Evolutionary conservation across 2,113 vertebrate species (phyloP).

Genomic region (Phaetusa simplex): DNA sequence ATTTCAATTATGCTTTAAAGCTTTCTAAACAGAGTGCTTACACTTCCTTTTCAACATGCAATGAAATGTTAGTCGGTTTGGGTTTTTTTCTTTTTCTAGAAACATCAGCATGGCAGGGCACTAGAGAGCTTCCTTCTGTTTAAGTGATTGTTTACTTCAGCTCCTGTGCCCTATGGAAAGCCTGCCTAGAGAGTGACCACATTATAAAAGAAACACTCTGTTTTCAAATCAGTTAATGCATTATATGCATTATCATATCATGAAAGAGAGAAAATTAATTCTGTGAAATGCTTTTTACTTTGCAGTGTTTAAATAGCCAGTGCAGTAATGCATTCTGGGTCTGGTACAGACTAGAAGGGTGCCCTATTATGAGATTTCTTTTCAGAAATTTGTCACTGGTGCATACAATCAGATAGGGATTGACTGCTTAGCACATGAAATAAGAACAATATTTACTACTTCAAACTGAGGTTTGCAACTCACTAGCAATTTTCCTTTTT

Average conservation of each 20-base stretch:
- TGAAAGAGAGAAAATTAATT: conserved; percentile 34
- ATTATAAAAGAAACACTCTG: background rate
- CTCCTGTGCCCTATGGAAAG: background rate
- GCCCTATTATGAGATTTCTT: background rate
- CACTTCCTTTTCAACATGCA: conserved; percentile 24
- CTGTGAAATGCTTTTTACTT: conserved; percentile 14
- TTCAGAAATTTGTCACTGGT: background rate
- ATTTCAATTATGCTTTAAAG: conserved; percentile 56
- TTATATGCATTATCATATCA: background rate
- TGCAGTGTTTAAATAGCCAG: background rate
- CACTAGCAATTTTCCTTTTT: background rate
- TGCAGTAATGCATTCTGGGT: background rate
- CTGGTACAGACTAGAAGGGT: background rate
- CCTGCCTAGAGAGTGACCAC: background rate
- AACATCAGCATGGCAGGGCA: background rate
- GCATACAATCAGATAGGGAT: background rate
- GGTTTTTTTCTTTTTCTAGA: background rate
- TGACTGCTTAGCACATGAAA: background rate
- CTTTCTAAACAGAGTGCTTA: conserved; percentile 32
- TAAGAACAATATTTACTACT: background rate
- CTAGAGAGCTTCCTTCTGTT: background rate
- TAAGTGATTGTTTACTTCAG: conserved; percentile 28
- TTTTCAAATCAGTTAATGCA: background rate
- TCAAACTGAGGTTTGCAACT: background rate
- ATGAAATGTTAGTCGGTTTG: background rate